phyloP scores from a whole-genome alignment of 2,797 vertebrate species.

The Danionella dracula region DNA sequence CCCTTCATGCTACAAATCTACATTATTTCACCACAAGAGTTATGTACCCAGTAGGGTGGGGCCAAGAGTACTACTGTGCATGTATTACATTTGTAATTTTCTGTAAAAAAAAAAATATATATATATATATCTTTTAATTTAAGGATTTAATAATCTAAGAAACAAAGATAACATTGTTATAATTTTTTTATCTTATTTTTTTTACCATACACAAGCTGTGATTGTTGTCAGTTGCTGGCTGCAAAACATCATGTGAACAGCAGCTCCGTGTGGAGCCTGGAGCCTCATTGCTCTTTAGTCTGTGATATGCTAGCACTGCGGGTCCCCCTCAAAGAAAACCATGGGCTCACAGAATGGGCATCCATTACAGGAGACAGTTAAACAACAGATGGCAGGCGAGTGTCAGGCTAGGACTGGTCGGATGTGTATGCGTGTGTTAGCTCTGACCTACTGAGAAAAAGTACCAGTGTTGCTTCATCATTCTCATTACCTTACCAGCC shows the following conservation, averaged over 20 bases:
- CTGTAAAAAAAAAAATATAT: too few relatives aligned
- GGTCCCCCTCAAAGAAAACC: constrained; percentile 6
- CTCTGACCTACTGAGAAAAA: constrained; percentile 17
- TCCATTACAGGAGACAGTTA: constrained; percentile 38
- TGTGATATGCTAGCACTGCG: constrained; percentile 1
- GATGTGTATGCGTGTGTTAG: constrained; percentile 13
- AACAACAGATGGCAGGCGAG: constrained; percentile 53
- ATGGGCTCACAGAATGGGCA: constrained; percentile 7
- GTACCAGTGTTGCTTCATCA: constrained; percentile 22
- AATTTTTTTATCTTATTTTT: neutral
- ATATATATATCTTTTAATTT: too few relatives aligned
- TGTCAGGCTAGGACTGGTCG: constrained; percentile 19
- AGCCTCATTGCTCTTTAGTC: constrained; percentile 11
- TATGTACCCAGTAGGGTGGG: too few relatives aligned
- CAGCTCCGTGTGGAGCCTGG: constrained; percentile 1
- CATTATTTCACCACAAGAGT: too few relatives aligned
- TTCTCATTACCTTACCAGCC: constrained; percentile 45
- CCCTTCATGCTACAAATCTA: too few relatives aligned
- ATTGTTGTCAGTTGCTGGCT: neutral
- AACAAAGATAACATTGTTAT: too few relatives aligned
- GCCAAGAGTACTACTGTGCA: too few relatives aligned
- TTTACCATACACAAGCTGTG: too few relatives aligned
- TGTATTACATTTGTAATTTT: too few relatives aligned
- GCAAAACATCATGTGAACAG: neutral
- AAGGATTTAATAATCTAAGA: too few relatives aligned